Evolutionary conservation across 2,797 vertebrate genomes (phyloP), one percentile per base, ranked within the genome.

Genomic region (Onychomys torridus): DNA sequence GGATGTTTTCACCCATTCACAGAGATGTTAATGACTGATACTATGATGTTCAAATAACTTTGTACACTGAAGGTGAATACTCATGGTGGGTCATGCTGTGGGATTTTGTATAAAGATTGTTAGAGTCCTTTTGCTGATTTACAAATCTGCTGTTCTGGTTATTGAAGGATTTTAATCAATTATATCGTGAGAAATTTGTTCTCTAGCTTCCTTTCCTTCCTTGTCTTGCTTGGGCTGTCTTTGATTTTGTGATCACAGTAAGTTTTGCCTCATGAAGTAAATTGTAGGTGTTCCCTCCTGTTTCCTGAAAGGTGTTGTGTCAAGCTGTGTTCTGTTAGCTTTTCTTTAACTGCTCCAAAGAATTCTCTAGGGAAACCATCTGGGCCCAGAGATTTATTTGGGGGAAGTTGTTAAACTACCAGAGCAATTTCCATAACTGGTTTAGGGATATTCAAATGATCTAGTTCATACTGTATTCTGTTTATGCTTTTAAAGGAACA

Each of bases 381-480:
- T 90, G 46, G 32, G 17, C 9, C 59, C 43, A 55, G 69, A 83
- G 37, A 73, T 91, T 94, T 91, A 65, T 71, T 78, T 77, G n/a
- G 14, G 61, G 5, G 29, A 40, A 73, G 27, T 43, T 83, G 90
- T 93, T 52, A 90, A 91, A 89, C 55, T 34, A 89, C 25, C 57
- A 93, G 71, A 79, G 46, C 4, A 88, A 76, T 91, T 96, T 84
- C 6, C 34, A 75, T 90, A 78, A 73, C 37, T 78, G 61, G 37
- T 94, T 34, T 23, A 71, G 16, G 69, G 49, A 78, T 96, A 90
- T 43, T 92, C 61, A 83, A 94, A 90, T 94, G 5, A 87, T 78
- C 29, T 59, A 78, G 77, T 75, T 91, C 3, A 6, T 89, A 52
- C 40, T 94, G 37, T 75, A 69, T 59, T 89, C 23, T 67, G 71